Evolutionary conservation across 2,888 invertebrate species (phyloP), one percentile per base, ranked within the genome.

Genomic region (Nemotelus pantherinus): DNA sequence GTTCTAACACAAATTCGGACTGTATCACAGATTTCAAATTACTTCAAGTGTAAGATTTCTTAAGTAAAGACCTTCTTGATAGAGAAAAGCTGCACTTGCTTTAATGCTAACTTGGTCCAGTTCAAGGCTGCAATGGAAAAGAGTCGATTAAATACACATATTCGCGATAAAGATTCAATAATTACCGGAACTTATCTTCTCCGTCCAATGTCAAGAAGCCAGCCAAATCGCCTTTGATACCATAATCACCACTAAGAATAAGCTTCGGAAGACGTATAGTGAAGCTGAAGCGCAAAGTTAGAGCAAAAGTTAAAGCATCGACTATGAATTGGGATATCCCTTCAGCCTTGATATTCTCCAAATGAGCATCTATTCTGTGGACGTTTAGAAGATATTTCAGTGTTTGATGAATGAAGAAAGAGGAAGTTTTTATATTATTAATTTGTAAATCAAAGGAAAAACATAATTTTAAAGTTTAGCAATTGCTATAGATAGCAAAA

Each of bases 241-340:
- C 50, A 74, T 74, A 74, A 3, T 63, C 48, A 47, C 74, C 74
- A 4, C 63, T 48, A 39, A 74, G 60, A 2, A 47, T 41, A 10
- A 74, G 41, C 47, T 60, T 60, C 5, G 74, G 74, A 4, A 74
- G 43, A 2, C 10, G 1, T 39, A 74, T 41, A 3, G 2, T n/a
- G 47, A 63, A 39, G 41, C 5, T 57, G 44, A 74, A 74, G 48
- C 9, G 47, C 39, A 74, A 41, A 47, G 74, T 47, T 3, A 74
- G n/a, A 2, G 57, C 3, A 10, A 74, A 63, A 7, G 43, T 60
- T 9, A 74, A 43, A 10, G 48, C 41, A 25, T 60, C 41, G 3
- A 74, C 74, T 39, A 74, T 41, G n/a, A 74, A 74, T 47, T 39
- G n/a, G n/a, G 74, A 74, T 2, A 74, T 2, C 2, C 74, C 74